Conservation (phyloP, 2,113 vertebrate genomes). For the Pygoscelis antarcticus region DNA sequence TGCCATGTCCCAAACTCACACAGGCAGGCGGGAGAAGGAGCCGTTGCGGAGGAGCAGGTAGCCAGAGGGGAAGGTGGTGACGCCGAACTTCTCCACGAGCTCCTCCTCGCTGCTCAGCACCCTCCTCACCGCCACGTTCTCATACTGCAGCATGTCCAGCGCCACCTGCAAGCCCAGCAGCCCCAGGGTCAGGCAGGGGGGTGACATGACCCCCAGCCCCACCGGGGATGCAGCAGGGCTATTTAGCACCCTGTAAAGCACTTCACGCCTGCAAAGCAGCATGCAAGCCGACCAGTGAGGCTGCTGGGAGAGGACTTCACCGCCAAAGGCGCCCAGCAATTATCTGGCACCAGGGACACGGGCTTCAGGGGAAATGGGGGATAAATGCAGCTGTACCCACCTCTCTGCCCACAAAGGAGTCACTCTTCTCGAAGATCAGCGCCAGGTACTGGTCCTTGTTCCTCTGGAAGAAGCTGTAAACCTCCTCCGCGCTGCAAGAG, state of each 20-base stretch:
- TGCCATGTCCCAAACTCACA: conserved; percentile 74
- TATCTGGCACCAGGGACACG: rapidly evolving
- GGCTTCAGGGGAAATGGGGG: background rate
- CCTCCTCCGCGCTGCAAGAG: conserved; percentile 79
- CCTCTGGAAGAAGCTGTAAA: conserved; percentile 83
- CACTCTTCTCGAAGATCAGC: conserved; percentile 84
- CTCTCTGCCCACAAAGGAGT: conserved; percentile 90
- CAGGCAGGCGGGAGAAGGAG: conserved; percentile 75
- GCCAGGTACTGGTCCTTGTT: conserved; percentile 81
- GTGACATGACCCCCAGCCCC: background rate
- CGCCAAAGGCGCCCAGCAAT: background rate
- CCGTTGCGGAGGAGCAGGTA: conserved; percentile 82
- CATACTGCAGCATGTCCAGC: conserved; percentile 88
- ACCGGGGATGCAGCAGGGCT: background rate
- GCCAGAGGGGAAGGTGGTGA: conserved; percentile 87
- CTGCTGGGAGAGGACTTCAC: background rate
- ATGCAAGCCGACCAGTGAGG: background rate
- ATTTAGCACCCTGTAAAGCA: background rate
- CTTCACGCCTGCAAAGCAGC: background rate
- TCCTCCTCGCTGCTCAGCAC: conserved; percentile 78
- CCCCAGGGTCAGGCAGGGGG: background rate
- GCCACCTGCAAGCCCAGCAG: conserved; percentile 77
- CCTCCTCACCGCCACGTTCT: conserved; percentile 84
- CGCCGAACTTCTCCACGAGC: conserved; percentile 77
- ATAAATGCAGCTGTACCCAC: conserved; percentile 61